These are phyloP conservation scores for Chloebia gouldiae DNA, from an alignment of 2,113 vertebrate genomes.

Conservation along the genomic window DNA sequence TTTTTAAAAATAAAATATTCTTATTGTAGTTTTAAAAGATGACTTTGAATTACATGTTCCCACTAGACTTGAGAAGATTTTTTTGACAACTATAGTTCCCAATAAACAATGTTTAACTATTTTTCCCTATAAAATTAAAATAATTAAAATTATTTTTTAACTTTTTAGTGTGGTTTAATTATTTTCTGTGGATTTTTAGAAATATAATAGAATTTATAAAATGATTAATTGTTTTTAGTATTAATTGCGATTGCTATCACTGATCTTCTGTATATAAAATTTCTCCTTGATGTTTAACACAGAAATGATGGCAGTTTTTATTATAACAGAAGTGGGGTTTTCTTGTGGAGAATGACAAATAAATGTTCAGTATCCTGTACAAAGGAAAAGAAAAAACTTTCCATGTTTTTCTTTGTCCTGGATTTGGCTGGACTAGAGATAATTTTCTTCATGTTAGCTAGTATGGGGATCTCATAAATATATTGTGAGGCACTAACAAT, in stretches of 20 bases:
- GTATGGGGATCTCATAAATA: not conserved
- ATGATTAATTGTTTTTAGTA: not conserved
- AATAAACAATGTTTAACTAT: rapidly evolving
- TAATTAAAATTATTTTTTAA: rapidly evolving
- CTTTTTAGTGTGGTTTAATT: not conserved
- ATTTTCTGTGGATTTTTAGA: not conserved
- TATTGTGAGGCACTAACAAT: not conserved
- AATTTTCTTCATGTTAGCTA: not conserved
- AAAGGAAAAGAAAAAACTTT: not conserved
- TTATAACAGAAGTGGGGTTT: not conserved
- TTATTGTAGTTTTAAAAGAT: not conserved
- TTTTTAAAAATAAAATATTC: not conserved
- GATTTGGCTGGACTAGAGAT: not conserved
- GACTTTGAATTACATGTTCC: not conserved
- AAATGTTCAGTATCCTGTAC: not conserved
- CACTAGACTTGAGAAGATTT: not conserved
- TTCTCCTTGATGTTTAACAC: not conserved
- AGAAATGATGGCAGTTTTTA: not conserved
- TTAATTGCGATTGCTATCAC: not conserved
- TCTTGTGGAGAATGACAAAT: not conserved
- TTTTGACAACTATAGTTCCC: not conserved
- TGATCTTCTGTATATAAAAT: not conserved
- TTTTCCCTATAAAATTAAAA: not conserved
- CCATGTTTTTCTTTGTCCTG: not conserved
- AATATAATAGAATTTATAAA: not conserved